Evolutionary conservation across 2,888 invertebrate species (phyloP), one percentile per base, ranked within the genome.

Genomic region (Amiota mariae): DNA sequence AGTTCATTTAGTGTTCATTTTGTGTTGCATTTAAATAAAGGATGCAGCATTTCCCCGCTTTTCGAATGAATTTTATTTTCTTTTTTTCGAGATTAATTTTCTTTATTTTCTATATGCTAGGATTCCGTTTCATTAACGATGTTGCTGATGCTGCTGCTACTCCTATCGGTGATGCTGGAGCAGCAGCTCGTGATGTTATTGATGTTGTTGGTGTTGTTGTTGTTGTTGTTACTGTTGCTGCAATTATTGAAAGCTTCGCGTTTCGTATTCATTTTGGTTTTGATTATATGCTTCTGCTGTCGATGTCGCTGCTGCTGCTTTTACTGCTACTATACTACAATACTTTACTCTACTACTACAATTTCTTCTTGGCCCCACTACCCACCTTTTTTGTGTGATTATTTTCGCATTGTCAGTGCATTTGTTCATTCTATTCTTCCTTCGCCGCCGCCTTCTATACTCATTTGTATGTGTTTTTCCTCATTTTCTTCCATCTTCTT

Each of bases 361-460:
- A 61, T 67, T 72, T 71, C 75, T 57, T 67, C 71, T 59, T 66
- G 12, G 12, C 49, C 10, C 74, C 36, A 2, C 36, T 1, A 24
- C 24, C 68, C 64, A 74, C 74, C 71, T 72, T 63, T 71, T 72
- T 71, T 56, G 54, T 56, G 54, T 77, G 73, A 72, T 75, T 81
- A 73, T 67, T 85, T 73, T 67, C 86, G 84, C 79, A 81, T 81
- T 81, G 75, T 78, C 82, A 79, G 79, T 80, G 80, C 80, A 67
- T 80, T 76, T 68, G 75, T 61, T 67, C 47, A 13, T 70, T 24
- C 46, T 15, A 36, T 36, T 12, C n/a, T 48, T 18, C 63, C 47
- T 11, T 15, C 13, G 36, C 36, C 20, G 20, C 24, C 9, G 18
- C 46, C 64, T 49, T 9, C 51, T 36, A 36, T 36, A 6, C 36